phyloP scores from a whole-genome alignment of 2,113 vertebrate species.

The Nerophis lumbriciformis region DNA sequence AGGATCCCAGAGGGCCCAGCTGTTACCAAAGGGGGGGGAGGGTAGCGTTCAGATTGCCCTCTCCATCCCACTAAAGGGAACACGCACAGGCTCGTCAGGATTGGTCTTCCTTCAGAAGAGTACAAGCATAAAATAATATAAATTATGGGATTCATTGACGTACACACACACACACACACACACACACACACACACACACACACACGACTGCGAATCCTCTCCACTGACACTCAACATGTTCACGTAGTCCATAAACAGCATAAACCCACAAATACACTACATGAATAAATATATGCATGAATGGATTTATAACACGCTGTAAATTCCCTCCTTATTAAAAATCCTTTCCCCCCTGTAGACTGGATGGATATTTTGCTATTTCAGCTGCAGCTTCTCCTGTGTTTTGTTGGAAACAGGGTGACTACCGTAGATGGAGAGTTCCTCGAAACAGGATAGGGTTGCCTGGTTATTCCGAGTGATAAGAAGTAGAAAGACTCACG shows the following conservation, averaged over 20 bases:
- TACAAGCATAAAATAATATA: conserved; percentile 37
- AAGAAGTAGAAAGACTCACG: background rate
- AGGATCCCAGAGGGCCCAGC: conserved; percentile 32
- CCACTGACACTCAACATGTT: background rate
- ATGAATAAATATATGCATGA: conserved; percentile 7
- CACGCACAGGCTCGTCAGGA: conserved; percentile 30
- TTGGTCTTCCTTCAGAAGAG: conserved; percentile 17
- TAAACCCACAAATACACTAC: background rate
- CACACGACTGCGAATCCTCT: background rate
- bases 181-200: background rate
- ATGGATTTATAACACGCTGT: conserved; percentile 37
- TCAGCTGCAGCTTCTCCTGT: conserved; percentile 43
- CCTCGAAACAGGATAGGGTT: conserved; percentile 53
- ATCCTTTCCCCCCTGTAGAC: conserved; percentile 20
- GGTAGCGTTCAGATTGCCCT: conserved; percentile 20
- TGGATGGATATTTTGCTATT: conserved; percentile 39
- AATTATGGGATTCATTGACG: conserved; percentile 9
- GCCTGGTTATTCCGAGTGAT: conserved; percentile 17
- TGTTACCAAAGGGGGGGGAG: conserved; percentile 42
- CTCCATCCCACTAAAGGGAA: conserved; percentile 15
- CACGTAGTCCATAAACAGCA: background rate
- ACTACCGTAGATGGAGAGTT: conserved; percentile 44
- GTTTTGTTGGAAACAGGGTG: conserved; percentile 36
- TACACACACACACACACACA: no score
- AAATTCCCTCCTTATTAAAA: conserved; percentile 37